Evolutionary conservation across 2,888 invertebrate species (phyloP).

Genomic region (Tanytarsus gracilentus): DNA sequence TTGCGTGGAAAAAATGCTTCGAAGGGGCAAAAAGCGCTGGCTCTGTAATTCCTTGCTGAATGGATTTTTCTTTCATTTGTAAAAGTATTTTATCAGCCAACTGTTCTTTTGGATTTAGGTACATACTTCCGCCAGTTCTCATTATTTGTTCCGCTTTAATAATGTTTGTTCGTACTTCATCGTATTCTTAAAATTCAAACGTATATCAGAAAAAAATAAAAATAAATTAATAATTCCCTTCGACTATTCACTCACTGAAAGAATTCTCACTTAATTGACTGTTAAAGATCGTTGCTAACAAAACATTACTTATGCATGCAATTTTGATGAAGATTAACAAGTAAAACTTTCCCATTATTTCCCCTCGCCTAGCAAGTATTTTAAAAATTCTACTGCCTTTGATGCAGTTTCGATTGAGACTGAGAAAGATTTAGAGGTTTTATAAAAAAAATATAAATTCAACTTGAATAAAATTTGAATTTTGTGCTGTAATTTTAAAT

Average conservation of each 20-base stretch:
- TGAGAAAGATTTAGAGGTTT: too few species aligned
- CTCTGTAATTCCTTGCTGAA: constrained; percentile 37
- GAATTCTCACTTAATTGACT: constrained; percentile 4
- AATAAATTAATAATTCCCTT: neutral
- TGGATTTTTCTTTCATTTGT: constrained; percentile 30
- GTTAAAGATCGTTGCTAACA: neutral
- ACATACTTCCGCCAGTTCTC: constrained; percentile 37
- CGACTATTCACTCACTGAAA: neutral
- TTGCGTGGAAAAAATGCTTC: constrained; percentile 49
- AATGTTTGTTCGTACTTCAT: constrained; percentile 37
- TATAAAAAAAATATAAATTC: too few species aligned
- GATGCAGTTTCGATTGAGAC: too few species aligned
- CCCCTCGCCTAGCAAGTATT: too few species aligned
- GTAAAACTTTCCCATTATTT: too few species aligned
- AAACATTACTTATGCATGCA: neutral
- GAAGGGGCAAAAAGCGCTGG: constrained; percentile 47
- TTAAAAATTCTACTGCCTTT: too few species aligned
- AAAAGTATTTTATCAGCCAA: constrained; percentile 11
- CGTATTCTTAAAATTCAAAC: constrained; percentile 32
- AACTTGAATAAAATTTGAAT: too few species aligned
- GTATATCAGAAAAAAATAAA: neutral
- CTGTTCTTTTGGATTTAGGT: constrained; percentile 32
- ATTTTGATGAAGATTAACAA: neutral
- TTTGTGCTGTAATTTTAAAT: too few species aligned
- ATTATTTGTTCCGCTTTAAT: constrained; percentile 38